A percentile compares a stretch with the other conserved stretches of the same genome.
Evolutionary conservation across 2,888 invertebrate genomes (phyloP).

Genomic region (Caenorhabditis virilis): DNA sequence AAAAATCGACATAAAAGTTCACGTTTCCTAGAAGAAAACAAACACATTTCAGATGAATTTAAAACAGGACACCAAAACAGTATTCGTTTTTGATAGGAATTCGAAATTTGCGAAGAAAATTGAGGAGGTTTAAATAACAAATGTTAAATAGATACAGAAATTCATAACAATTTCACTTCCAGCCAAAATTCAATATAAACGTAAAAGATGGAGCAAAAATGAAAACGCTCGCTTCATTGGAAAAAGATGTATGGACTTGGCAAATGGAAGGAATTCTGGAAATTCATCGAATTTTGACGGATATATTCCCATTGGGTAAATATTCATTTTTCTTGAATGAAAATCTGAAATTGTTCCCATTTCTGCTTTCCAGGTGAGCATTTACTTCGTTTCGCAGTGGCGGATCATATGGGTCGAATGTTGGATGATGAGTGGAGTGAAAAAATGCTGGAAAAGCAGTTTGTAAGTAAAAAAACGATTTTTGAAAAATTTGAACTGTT

Average conservation of each 20-base stretch:
- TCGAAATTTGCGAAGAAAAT: slow-evolving; percentile 81
- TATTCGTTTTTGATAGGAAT: slow-evolving; percentile 91
- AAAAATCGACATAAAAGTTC: no score
- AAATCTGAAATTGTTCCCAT: not conserved
- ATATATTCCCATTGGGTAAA: slow-evolving; percentile 77
- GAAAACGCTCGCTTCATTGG: slow-evolving; percentile 60
- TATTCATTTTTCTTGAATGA: no score
- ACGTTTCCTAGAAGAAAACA: not conserved
- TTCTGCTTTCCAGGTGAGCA: not conserved
- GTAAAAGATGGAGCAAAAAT: slow-evolving; percentile 23
- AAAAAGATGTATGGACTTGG: slow-evolving; percentile 93
- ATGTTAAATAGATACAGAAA: not conserved
- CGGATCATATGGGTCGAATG: slow-evolving; percentile 22
- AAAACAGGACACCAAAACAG: slow-evolving; percentile 78
- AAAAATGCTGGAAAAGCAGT: not conserved
- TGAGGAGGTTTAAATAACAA: slow-evolving; percentile 9
- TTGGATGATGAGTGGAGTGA: slow-evolving; percentile 19
- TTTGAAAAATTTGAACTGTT: no score
- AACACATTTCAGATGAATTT: slow-evolving; percentile 16
- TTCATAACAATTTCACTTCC: slow-evolving; percentile 3
- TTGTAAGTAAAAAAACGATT: no score
- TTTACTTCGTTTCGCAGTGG: slow-evolving; percentile 16
- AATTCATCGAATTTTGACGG: slow-evolving; percentile 94
- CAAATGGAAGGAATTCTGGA: slow-evolving; percentile 92
- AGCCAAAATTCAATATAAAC: slow-evolving; percentile 19